phyloP scores from a whole-genome alignment of 2,113 vertebrate species.

The Heterocephalus glaber region DNA sequence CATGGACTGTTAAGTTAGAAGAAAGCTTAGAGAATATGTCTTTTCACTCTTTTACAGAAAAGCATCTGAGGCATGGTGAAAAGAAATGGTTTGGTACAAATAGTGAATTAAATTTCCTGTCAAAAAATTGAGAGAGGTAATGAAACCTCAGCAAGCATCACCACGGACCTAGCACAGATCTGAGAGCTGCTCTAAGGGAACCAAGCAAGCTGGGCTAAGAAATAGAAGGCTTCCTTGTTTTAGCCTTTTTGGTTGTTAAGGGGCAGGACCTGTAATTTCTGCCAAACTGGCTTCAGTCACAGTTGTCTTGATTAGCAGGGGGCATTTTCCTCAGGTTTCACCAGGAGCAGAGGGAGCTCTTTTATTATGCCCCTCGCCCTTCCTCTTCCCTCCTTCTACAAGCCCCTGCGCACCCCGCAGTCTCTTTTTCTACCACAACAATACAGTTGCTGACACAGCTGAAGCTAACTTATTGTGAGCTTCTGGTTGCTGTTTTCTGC shows the following conservation, averaged over 20 bases:
- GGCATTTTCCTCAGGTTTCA: neutral
- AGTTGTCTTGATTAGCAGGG: neutral
- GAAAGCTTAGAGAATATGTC: neutral
- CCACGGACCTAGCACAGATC: neutral
- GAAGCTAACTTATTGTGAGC: neutral
- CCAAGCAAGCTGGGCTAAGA: neutral
- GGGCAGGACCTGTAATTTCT: neutral
- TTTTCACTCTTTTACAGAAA: slow-evolving; percentile 44
- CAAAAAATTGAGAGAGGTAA: neutral
- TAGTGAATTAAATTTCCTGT: neutral
- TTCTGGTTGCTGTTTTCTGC: neutral
- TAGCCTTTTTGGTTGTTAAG: neutral
- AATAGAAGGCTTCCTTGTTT: neutral
- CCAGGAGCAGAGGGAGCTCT: neutral
- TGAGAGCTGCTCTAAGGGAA: neutral
- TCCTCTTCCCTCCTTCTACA: neutral
- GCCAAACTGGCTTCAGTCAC: neutral
- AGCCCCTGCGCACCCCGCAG: neutral
- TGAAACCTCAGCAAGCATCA: neutral
- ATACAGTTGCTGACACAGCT: neutral
- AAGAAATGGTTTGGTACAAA: slow-evolving; percentile 15
- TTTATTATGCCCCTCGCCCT: neutral
- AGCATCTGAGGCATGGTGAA: neutral
- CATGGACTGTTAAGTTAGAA: neutral
- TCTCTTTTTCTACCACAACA: neutral